Base-by-base conservation (phyloP, 2,113 vertebrate genomes). In the Dunckerocampus dactyliophorus region DNA sequence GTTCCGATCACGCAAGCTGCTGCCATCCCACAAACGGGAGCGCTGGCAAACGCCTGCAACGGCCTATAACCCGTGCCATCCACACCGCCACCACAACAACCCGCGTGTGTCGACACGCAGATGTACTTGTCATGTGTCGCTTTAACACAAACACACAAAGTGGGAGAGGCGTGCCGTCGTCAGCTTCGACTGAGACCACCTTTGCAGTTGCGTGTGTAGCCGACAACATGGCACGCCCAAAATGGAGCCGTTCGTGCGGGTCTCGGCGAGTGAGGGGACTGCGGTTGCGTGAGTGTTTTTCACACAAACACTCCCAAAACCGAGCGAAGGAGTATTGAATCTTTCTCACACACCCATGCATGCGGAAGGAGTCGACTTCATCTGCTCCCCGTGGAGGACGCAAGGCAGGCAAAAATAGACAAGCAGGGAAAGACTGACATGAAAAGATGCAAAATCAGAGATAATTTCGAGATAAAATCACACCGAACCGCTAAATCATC, bases 1-100 rank as follows among this genome's bases (percentile, higher is more conserved):
- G 89, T 88, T 90, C 79, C 77, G 76, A 92, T 92, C 92, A 94
- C 92, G 92, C 92, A 91, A 94, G 77, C 88, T 83, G 75, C 78
- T 73, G 82, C 84, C 73, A 83, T 87, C 81, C 86, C 80, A 82
- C 83, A 84, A 78, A 79, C 70, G 57, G 75, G 80, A 88, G 81
- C 74, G 17, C 77, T 68, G 81, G 74, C 57, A 57, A 62, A 69
- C 48, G 31, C 31, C 31, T 8, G 19, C 47, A 11, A 21, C 71
- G 70, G 68, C 75, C 76, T 19, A 2, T 53, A 14, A 62, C 70
- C 72, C 47, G 22, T 82, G 77, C 71, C 74, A 74, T 47, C 59
- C 48, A 31, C 24, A 28, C 24, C 24, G 5, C n/a, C 56, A 80
- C 63, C 52, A 59, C 49, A 47, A 71, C 63, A 72, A 71, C 62